A percentile compares a stretch with the other conserved stretches of the same genome.
phyloP scores from a whole-genome alignment of 1,140 invertebrate genomes.

The Drosophila nannoptera region DNA sequence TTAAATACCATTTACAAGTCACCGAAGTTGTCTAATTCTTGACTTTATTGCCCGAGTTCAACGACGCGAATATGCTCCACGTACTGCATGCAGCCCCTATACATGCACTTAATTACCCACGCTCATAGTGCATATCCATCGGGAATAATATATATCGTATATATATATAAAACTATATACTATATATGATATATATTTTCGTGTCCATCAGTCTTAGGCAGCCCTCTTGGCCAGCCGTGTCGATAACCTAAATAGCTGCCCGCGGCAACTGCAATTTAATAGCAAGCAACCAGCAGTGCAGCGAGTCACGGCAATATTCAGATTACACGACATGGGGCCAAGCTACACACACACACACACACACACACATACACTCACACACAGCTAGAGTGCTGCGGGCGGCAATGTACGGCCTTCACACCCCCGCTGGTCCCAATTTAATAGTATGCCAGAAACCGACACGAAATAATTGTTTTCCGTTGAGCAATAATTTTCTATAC shows the following conservation, averaged over 20 bases:
- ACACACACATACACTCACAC: constrained; percentile 1
- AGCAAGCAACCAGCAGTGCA: constrained; percentile 36
- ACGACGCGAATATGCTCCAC: constrained; percentile 10
- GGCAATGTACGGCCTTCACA: background rate
- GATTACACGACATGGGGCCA: constrained; percentile 56
- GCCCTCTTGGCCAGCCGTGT: constrained; percentile 26
- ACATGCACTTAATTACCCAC: constrained; percentile 11
- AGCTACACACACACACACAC: background rate
- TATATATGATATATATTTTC: background rate
- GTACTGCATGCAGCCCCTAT: background rate
- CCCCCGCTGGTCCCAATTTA: constrained; percentile 40
- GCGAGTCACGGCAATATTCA: constrained; percentile 71
- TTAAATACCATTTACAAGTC: constrained; percentile 9
- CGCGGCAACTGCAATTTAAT: constrained; percentile 61
- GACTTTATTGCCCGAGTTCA: constrained; percentile 17
- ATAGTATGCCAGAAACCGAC: constrained; percentile 55
- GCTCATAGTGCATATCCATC: background rate
- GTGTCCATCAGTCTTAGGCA: constrained; percentile 1
- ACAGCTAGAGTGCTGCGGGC: background rate
- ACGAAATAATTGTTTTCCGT: constrained; percentile 74
- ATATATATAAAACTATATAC: background rate
- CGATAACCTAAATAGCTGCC: constrained; percentile 66
- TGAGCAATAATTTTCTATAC: constrained; percentile 75
- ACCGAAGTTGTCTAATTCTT: background rate
- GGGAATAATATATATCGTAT: constrained; percentile 4